Evolutionary conservation across 1,140 invertebrate species (phyloP).

Genomic region (Sarcophaga peregrina): DNA sequence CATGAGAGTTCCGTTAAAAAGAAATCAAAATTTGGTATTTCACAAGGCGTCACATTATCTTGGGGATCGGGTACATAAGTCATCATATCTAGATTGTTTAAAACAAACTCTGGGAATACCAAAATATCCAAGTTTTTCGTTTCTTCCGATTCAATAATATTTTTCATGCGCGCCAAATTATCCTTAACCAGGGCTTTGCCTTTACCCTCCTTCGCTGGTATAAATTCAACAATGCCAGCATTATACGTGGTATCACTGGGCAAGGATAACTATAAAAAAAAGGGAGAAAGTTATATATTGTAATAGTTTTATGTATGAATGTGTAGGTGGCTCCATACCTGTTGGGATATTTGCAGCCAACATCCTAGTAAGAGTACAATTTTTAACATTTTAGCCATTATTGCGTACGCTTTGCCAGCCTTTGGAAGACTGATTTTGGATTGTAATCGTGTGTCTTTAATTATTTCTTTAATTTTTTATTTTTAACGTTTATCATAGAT

Average conservation of each 20-base stretch:
- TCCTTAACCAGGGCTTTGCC: not conserved
- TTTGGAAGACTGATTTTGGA: too few species aligned
- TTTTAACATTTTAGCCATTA: not conserved
- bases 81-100: slow-evolving; percentile 52
- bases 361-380: not conserved
- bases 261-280: slow-evolving; percentile 55
- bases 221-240: slow-evolving; percentile 69
- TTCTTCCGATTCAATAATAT: slow-evolving; percentile 48
- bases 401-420: too few species aligned
- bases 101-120: slow-evolving; percentile 80
- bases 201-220: not conserved
- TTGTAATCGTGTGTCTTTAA: too few species aligned
- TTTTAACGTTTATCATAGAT: too few species aligned
- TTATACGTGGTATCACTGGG: slow-evolving; percentile 67
- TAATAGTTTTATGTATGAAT: not conserved
- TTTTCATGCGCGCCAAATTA: slow-evolving; percentile 42
- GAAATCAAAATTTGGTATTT: slow-evolving; percentile 54
- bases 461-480: too few species aligned
- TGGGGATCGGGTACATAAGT: slow-evolving; percentile 56
- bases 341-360: not conserved
- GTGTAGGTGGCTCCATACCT: not conserved
- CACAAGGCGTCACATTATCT: slow-evolving; percentile 51
- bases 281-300: not conserved
- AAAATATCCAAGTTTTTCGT: slow-evolving; percentile 74
- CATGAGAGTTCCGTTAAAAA: slow-evolving; percentile 59